Evolutionary conservation across 2,797 vertebrate genomes (phyloP).

Genomic region (Aldrovandia affinis): DNA sequence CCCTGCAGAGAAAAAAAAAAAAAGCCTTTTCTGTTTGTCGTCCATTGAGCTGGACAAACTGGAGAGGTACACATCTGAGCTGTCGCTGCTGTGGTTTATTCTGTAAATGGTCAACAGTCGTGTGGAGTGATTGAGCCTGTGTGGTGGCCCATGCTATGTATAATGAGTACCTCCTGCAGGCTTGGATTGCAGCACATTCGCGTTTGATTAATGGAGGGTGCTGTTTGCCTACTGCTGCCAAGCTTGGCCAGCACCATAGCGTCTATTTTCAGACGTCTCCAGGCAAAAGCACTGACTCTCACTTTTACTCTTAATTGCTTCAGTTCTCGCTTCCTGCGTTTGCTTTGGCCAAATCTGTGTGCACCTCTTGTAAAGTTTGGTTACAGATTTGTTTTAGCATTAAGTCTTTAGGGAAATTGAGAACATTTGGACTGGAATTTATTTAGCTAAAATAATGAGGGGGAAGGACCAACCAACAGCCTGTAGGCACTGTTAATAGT

Average conservation of each 20-base stretch:
- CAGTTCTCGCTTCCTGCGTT: constrained; percentile 52
- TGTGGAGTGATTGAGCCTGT: constrained; percentile 41
- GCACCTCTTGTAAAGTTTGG: constrained; percentile 43
- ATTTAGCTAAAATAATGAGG: no score
- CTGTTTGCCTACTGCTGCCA: constrained; percentile 48
- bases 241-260: constrained; percentile 44
- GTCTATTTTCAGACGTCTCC: constrained; percentile 61
- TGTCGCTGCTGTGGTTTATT: constrained; percentile 45
- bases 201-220: constrained; percentile 69
- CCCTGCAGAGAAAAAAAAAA: no score
- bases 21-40: no score
- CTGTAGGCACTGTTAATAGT: no score
- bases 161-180: constrained; percentile 55
- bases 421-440: not conserved
- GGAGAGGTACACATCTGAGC: no score
- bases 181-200: constrained; percentile 55
- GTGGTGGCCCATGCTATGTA: constrained; percentile 53
- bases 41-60: no score
- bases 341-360: constrained; percentile 55
- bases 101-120: constrained; percentile 16
- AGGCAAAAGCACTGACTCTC: constrained; percentile 39
- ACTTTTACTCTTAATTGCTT: constrained; percentile 60
- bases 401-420: constrained; percentile 38
- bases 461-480: no score
- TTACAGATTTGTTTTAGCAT: constrained; percentile 37